These are phyloP conservation scores for Perodicticus potto DNA, from an alignment of 2,797 vertebrate species.

Conservation along the genomic window DNA sequence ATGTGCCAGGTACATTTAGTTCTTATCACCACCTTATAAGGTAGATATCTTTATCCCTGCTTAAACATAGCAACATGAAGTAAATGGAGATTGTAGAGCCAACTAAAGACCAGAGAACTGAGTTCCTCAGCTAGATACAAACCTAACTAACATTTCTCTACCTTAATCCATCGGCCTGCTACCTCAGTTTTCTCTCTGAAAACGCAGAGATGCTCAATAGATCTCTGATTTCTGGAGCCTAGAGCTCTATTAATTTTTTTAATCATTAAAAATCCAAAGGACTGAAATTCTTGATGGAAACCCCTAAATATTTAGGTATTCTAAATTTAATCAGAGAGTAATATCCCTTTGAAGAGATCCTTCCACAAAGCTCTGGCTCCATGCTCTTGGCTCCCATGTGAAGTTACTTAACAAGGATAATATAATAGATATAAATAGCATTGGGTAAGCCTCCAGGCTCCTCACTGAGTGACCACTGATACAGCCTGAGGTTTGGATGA, in stretches of 20 bases:
- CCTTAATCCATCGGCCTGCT: not conserved
- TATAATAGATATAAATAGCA: constrained; percentile 73
- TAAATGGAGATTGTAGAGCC: not conserved
- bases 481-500: constrained; percentile 70
- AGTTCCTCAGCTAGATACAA: not conserved
- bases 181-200: not conserved
- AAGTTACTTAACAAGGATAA: constrained; percentile 47
- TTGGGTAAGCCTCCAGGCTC: constrained; percentile 63
- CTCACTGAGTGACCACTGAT: constrained; percentile 53
- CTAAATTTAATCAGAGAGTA: constrained; percentile 6
- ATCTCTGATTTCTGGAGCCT: not conserved
- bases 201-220: not conserved
- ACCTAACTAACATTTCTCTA: not conserved
- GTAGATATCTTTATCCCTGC: not conserved
- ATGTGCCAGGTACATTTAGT: not conserved
- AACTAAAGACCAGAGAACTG: not conserved
- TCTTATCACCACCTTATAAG: not conserved
- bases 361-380: constrained; percentile 52
- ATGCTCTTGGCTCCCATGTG: constrained; percentile 49
- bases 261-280: not conserved
- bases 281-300: not conserved
- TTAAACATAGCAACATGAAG: not conserved
- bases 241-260: not conserved
- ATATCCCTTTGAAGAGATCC: constrained; percentile 32
- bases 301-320: not conserved